These are phyloP conservation scores for Pangasius mekongensis DNA, from an alignment of 2,797 vertebrate genomes.

Conservation along the genomic window DNA sequence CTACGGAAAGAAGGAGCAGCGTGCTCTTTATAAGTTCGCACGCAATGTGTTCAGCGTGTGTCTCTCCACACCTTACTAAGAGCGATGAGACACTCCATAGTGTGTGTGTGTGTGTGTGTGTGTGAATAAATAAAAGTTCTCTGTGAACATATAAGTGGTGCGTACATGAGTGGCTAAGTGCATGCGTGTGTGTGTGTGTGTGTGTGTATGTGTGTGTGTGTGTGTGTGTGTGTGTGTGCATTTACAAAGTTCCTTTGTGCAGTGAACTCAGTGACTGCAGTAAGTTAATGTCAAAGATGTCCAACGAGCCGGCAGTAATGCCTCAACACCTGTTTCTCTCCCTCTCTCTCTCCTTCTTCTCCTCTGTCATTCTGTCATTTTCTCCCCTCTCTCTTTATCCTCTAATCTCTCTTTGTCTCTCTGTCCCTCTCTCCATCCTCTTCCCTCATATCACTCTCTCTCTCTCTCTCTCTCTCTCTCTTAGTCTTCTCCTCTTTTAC, in stretches of 20 bases:
- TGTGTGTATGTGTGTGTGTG: conserved; percentile 19
- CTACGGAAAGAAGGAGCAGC: conserved; percentile 3
- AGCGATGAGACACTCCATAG: background rate
- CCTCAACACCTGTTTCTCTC: conserved; percentile 62
- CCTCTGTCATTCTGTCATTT: background rate
- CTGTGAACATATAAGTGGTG: conserved; percentile 2
- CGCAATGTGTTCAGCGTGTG: conserved; percentile 1
- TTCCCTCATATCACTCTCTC: background rate
- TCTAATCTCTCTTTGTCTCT: background rate
- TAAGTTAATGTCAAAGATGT: conserved; percentile 64
- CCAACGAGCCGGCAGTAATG: conserved; percentile 57
- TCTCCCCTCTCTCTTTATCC: background rate
- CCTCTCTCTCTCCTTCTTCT: too few species aligned
- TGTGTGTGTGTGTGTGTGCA: background rate
- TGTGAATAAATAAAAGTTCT: background rate
- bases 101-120: conserved; percentile 26
- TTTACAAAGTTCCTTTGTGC: background rate
- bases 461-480: background rate
- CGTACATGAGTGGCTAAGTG: conserved; percentile 47
- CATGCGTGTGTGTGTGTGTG: background rate
- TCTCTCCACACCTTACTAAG: conserved; percentile 33
- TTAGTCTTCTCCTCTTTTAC: background rate
- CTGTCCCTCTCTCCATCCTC: background rate
- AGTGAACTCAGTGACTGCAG: conserved; percentile 62
- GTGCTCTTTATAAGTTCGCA: conserved; percentile 33